Conservation (phyloP, 2,113 vertebrate genomes). For the Gallinago undulata region DNA sequence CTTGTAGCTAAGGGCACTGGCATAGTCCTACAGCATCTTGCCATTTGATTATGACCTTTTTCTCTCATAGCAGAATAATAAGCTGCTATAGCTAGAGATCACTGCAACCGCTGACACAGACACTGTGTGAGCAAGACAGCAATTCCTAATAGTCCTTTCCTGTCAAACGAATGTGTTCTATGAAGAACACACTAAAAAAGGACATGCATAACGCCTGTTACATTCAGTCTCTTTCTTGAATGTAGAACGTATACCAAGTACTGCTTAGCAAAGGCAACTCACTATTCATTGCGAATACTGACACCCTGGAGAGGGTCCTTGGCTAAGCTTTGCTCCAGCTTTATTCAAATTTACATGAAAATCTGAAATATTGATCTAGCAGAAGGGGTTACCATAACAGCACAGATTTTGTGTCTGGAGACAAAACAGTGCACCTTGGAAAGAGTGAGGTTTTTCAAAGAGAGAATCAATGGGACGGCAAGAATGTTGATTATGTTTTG, state of each 20-base stretch:
- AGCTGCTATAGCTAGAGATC: not conserved
- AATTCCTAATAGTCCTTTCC: not conserved
- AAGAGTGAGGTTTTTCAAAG: not conserved
- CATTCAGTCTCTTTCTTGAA: not conserved
- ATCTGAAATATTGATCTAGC: not conserved
- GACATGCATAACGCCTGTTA: not conserved
- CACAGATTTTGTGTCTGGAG: not conserved
- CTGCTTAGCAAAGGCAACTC: not conserved
- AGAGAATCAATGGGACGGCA: not conserved
- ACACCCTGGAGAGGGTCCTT: not conserved
- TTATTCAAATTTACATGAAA: not conserved
- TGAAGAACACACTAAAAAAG: not conserved
- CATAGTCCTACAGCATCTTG: not conserved
- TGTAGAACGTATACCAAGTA: not conserved
- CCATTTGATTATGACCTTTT: not conserved
- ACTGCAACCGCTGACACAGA: not conserved
- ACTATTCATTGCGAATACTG: not conserved
- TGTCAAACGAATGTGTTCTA: not conserved
- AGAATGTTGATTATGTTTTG: not conserved
- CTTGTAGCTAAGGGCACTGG: not conserved
- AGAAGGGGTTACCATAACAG: not conserved
- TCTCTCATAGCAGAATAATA: not conserved
- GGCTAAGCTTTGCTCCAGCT: not conserved
- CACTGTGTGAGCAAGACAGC: not conserved
- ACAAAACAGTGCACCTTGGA: not conserved